Evolutionary conservation across 2,888 invertebrate species (phyloP), one percentile per base, ranked within the genome.

Genomic region (Tachina fera): DNA sequence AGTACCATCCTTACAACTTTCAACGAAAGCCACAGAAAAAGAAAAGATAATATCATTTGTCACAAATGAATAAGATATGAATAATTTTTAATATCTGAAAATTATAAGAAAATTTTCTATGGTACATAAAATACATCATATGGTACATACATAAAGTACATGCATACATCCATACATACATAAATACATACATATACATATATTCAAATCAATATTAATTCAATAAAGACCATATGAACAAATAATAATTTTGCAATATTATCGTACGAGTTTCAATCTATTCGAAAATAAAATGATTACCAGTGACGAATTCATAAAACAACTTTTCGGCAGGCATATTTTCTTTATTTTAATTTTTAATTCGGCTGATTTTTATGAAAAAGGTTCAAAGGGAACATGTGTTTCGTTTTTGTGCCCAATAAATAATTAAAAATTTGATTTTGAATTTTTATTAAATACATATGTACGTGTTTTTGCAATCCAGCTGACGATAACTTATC

Each of bases 141-240:
- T 49, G 61, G 9, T 65, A 41, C 4, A 65, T n/a, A 63, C 19
- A 63, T 41, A 56, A 11, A 58, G 22, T 49, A 49, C 41, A 41
- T 39, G 19, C 60, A 51, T 11, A 47, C 41, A 41, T 39, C 10
- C 60, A 51, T 11, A 47, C 47, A 74, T 63, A 51, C 51, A 67
- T 68, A 68, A 41, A 51, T 11, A 47, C 47, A 74, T 63, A 51
- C 51, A 67, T 68, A 68, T 68, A 60, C 60, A 80, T 72, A 60
- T 68, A 80, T 80, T 49, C 22, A 72, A 80, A 72, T 43, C 41
- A 72, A 80, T 72, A 65, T 72, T 72, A 80, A 72, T 49, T 58
- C 14, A 67, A 80, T 49, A 58, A 68, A 53, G 60, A 68, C n/a
- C 63, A 67, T n/a, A 67, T 39, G n/a, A 67, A 67, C 49, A 49